Evolutionary conservation across 2,888 invertebrate species (phyloP), one percentile per base, ranked within the genome.

Genomic region (Mamestra brassicae): DNA sequence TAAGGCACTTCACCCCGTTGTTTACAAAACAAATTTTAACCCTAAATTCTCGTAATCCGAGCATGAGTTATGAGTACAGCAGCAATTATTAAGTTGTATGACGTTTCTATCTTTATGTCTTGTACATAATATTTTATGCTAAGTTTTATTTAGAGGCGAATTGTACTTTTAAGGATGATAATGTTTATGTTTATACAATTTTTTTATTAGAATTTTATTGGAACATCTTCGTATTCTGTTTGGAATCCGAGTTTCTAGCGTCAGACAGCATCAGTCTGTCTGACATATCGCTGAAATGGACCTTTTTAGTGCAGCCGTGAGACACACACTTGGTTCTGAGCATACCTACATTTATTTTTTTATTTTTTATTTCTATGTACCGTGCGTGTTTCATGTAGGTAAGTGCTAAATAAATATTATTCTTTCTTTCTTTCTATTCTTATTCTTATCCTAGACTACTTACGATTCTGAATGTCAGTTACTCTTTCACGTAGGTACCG

Each of bases 11-110:
- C 11, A 57, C 10, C 13, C 26, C 4, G 57, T 65, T 77, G 71
- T 77, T 74, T 83, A 76, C 67, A 52, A 84, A 85, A 85, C 71
- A 84, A 82, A 83, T 78, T 81, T 83, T 68, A 83, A 83, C 76
- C 74, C 74, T 64, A 83, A 85, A 86, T 78, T 83, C 79, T 72
- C 63, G 74, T 87, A 87, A 81, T 85, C 78, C 62, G 63, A 78
- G 65, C 78, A 55, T 80, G 78, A 86, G 74, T 86, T 83, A 87
- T 76, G 71, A 76, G 68, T 75, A 65, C 71, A 83, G 68, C 55
- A 63, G 50, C 80, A 80, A 84, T 86, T 74, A 85, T 74, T 79
- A 79, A 76, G 74, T 86, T 78, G 58, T 66, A 74, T 74, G 70
- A 45, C 74, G 45, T 81, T 83, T 85, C 69, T 81, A 74, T 77